These are phyloP conservation scores for Platysteira castanea DNA, from an alignment of 2,113 vertebrate genomes.

Conservation along the genomic window DNA sequence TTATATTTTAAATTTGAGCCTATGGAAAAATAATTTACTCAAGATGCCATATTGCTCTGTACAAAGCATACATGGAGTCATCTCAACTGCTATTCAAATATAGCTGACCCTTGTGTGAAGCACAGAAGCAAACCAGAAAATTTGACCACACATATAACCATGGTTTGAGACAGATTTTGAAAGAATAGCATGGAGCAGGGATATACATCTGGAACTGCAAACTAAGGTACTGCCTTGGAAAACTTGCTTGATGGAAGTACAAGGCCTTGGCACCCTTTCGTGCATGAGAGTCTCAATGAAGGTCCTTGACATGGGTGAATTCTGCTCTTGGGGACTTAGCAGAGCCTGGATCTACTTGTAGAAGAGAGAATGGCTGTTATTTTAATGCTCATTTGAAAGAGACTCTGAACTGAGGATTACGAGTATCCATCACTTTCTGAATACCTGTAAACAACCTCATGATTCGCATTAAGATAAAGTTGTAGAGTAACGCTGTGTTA, in stretches of 20 bases:
- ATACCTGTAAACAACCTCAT: neutral
- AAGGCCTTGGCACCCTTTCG: neutral
- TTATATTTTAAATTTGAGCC: neutral
- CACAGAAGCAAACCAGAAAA: neutral
- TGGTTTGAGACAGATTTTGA: neutral
- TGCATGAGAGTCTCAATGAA: rapidly evolving
- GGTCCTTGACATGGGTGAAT: neutral
- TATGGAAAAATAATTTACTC: neutral
- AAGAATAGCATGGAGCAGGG: neutral
- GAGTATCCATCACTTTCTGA: neutral
- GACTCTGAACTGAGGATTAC: neutral
- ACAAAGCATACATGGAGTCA: neutral
- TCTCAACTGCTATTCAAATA: neutral
- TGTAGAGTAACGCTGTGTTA: neutral
- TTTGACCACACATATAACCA: rapidly evolving
- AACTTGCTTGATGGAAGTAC: neutral
- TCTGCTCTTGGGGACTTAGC: neutral
- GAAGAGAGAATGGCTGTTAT: neutral
- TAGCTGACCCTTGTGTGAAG: neutral
- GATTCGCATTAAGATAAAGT: neutral
- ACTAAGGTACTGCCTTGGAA: neutral
- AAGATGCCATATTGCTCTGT: neutral
- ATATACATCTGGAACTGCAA: neutral
- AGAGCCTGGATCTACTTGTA: neutral
- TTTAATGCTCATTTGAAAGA: neutral